Base-by-base conservation (phyloP, 2,113 vertebrate species). In the Sarotherodon lohbergeri region DNA sequence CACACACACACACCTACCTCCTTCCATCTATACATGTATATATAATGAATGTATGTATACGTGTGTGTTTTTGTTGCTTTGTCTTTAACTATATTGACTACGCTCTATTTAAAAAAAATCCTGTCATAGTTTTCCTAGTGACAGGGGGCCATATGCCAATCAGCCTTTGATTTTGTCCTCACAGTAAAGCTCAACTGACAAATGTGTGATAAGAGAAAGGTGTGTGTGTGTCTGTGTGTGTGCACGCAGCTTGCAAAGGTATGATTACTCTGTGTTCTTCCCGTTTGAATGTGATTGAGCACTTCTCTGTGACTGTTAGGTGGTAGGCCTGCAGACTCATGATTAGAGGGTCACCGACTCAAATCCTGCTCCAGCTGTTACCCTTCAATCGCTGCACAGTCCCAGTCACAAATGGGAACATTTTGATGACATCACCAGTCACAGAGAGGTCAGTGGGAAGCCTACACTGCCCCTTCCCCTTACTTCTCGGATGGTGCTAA, bases 341-440 rank as follows among this genome's bases (percentile, higher is more conserved):
- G 92, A 95, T 94, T 94, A 93, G 91, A 94, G 86, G 87, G 93
- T 94, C 92, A 90, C 81, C 3, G 71, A 83, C 88, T 92, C 63
- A 85, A 88, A 83, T 80, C 81, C 82, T 3, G 54, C 86, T 91
- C 93, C 93, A 91, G 94, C 94, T 93, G 94, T 92, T 93, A 80
- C 54, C 29, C 82, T 81, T 89, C 89, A 89, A 76, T 90, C 79
- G 83, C 52, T 11, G 73, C 24, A 24, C 89, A 86, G 86, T 89
- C 61, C 68, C 68, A 29, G 80, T 88, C 87, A 46, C 86, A 85
- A 93, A 92, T 85, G 84, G 86, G 91, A 88, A 88, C 88, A 86
- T 87, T 91, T 90, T 88, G 91, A 93, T 95, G 94, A 95, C 93
- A 94, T 96, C 95, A 95, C 87, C 85, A 89, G 89, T 90, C 93